These are phyloP conservation scores for Beaufortia kweichowensis DNA, from an alignment of 2,113 vertebrate genomes.

Conservation along the genomic window DNA sequence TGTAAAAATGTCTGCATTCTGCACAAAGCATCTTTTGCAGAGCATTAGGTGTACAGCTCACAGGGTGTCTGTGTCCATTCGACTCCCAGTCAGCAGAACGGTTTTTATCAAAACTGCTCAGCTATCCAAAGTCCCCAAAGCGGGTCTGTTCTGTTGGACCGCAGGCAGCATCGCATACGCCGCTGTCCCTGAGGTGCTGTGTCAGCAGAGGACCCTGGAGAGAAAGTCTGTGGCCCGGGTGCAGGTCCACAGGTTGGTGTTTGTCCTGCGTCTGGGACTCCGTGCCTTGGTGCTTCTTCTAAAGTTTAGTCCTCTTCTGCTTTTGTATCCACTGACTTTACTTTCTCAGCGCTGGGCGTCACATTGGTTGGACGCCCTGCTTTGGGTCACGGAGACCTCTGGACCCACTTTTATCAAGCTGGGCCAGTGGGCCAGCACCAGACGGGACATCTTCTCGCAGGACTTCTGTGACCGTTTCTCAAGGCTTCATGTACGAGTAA, in stretches of 20 bases:
- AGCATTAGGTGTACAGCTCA: slow-evolving; percentile 58
- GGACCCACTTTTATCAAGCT: slow-evolving; percentile 92
- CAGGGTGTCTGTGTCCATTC: slow-evolving; percentile 51
- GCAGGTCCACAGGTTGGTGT: slow-evolving; percentile 70
- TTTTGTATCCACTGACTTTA: slow-evolving; percentile 81
- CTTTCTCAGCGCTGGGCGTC: slow-evolving; percentile 67
- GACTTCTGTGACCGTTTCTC: slow-evolving; percentile 87
- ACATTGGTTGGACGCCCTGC: slow-evolving; percentile 81
- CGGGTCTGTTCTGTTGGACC: slow-evolving; percentile 70
- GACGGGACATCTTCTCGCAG: slow-evolving; percentile 86
- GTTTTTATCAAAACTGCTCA: slow-evolving; percentile 52
- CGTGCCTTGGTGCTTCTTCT: slow-evolving; percentile 80
- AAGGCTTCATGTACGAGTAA: slow-evolving; percentile 82
- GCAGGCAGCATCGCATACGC: slow-evolving; percentile 42
- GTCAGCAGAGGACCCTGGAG: slow-evolving; percentile 15
- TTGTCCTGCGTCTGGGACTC: slow-evolving; percentile 72
- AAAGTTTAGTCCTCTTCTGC: slow-evolving; percentile 85
- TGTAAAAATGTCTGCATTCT: slow-evolving; percentile 53
- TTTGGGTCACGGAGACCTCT: slow-evolving; percentile 84
- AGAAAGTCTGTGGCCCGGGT: slow-evolving; percentile 69
- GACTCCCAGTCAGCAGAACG: slow-evolving; percentile 39
- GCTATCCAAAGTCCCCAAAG: slow-evolving; percentile 67
- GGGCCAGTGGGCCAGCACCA: slow-evolving; percentile 95
- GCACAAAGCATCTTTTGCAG: slow-evolving; percentile 55
- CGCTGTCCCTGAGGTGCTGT: slow-evolving; percentile 56